Evolutionary conservation across 2,888 invertebrate genomes (phyloP).

Genomic region (Stegana nigrithorax): DNA sequence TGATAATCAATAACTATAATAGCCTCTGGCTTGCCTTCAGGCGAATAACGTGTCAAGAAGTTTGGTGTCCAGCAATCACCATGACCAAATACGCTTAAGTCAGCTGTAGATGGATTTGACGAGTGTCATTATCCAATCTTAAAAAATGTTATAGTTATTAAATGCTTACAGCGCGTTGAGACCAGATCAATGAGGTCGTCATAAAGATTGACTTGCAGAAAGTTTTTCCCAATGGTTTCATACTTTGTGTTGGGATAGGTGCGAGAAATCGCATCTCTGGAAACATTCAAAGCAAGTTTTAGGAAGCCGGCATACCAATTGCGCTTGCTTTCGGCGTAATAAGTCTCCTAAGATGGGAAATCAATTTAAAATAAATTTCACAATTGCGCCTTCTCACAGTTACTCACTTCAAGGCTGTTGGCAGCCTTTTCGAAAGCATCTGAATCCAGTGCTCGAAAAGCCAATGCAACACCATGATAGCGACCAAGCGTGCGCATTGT

Average conservation of each 20-base stretch:
- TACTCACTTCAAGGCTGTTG: constrained; percentile 56
- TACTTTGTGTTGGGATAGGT: constrained; percentile 74
- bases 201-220: constrained; percentile 71
- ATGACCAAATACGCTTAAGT: constrained; percentile 75
- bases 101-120: constrained; percentile 35
- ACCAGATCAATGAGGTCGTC: constrained; percentile 68
- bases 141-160: neutral
- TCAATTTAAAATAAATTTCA: neutral
- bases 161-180: constrained; percentile 47
- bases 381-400: too few species aligned
- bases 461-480: constrained; percentile 73
- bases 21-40: constrained; percentile 45
- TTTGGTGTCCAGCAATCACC: constrained; percentile 85
- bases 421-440: constrained; percentile 69
- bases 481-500: constrained; percentile 72
- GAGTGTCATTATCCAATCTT: too few species aligned
- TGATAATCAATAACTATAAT: constrained; percentile 79
- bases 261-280: constrained; percentile 75
- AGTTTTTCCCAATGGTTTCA: constrained; percentile 71
- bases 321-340: constrained; percentile 71
- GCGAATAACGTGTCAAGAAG: constrained; percentile 72
- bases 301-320: constrained; percentile 73
- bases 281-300: constrained; percentile 70
- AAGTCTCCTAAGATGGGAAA: constrained; percentile 69
- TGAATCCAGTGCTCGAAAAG: constrained; percentile 72